A percentile compares a stretch with the other conserved stretches of the same genome.
These are phyloP conservation scores for Drosophila pseudotalamancana DNA, from an alignment of 2,888 invertebrate species.

Conservation along the genomic window DNA sequence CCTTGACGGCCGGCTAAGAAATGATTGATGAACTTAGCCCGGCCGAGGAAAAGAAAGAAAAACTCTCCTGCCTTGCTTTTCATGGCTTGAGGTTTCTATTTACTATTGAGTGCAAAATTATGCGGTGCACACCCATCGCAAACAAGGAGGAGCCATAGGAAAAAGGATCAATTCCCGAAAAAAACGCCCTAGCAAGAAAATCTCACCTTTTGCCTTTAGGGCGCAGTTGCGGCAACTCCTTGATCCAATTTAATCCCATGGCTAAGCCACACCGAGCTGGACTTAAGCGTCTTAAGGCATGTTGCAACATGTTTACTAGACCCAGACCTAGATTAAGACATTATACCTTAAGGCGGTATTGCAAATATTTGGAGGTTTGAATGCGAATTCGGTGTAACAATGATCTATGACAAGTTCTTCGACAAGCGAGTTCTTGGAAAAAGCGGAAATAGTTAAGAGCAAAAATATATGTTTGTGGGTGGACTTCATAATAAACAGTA, in stretches of 20 bases:
- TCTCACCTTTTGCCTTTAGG: slow-evolving; percentile 45
- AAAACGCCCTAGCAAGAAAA: slow-evolving; percentile 11
- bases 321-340: slow-evolving; percentile 42
- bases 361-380: slow-evolving; percentile 62
- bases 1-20: slow-evolving; percentile 55
- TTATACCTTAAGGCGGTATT: slow-evolving; percentile 26
- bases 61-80: slow-evolving; percentile 23
- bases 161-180: slow-evolving; percentile 57
- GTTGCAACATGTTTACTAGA: slow-evolving; percentile 61
- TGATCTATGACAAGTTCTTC: slow-evolving; percentile 38
- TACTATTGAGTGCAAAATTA: slow-evolving; percentile 66
- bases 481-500: not conserved
- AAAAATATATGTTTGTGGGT: not conserved
- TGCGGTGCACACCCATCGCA: slow-evolving; percentile 49
- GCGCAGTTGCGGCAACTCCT: slow-evolving; percentile 35
- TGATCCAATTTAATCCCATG: slow-evolving; percentile 69
- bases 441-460: not conserved
- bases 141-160: slow-evolving; percentile 6
- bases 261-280: slow-evolving; percentile 56
- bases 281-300: slow-evolving; percentile 59
- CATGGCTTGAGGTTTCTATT: slow-evolving; percentile 63
- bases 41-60: slow-evolving; percentile 25
- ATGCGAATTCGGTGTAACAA: slow-evolving; percentile 31
- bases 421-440: not conserved
- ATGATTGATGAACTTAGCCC: slow-evolving; percentile 71